Base-by-base conservation (phyloP, 2,888 invertebrate species). In the Lamellibrachia satsuma region DNA sequence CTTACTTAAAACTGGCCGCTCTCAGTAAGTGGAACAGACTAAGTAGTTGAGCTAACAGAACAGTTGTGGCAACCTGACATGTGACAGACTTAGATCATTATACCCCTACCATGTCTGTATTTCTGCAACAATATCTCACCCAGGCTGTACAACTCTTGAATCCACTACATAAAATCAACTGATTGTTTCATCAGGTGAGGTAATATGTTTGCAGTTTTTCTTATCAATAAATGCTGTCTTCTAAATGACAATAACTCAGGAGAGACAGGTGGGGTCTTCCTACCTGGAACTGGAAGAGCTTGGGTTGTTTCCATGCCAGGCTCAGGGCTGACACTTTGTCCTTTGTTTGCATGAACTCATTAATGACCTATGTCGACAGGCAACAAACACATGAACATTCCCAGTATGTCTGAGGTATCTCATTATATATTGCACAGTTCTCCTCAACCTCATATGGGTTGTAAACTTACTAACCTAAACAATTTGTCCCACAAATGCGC, bases 271-370 rank as follows among this genome's bases (percentile, higher is more conserved):
- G 3, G 57, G 8, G 57, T 1, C 75, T 22, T 22, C 75, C 75
- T 93, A 95, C 95, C 94, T 95, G 95, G 52, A 94, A 93, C 75
- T 92, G 92, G 39, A 93, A 90, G 9, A 95, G 93, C 39, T 94
- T 93, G 11, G 96, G 96, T 92, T 95, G 92, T 92, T 94, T 95
- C 95, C 95, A 95, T n/a, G 52, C 91, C 27, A 94, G 94, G 51
- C 93, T 90, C 55, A 92, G 93, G 7, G 93, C 93, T 7, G 95
- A 95, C 93, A 94, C 93, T 93, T 93, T 94, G 90, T 96, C 95
- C 93, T 95, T 95, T 3, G 93, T 92, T 11, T 93, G 93, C 91
- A 96, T 57, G 93, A 95, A 96, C 93, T 96, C 96, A 90, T 94
- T 93, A 60, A 95, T 95, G 9, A 96, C 95, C 95, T 96, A 93